Conservation (phyloP, 2,113 vertebrate species). For the Columba janthina region DNA sequence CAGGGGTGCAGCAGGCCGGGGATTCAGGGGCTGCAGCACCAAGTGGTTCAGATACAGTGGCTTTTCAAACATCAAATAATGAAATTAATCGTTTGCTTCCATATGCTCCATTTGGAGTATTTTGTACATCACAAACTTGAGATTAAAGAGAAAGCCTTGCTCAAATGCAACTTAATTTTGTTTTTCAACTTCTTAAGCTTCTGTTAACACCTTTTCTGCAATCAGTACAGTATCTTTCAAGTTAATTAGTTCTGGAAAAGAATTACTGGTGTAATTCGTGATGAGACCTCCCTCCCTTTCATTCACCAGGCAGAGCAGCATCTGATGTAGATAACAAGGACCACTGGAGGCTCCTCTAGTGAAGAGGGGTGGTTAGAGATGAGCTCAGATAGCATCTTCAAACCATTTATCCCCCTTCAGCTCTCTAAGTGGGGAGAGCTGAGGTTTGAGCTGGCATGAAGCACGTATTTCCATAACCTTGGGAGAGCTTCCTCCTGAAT, state of each 20-base stretch:
- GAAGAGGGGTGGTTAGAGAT: background rate
- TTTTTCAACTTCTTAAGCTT: conserved; percentile 55
- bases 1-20: too few relatives aligned
- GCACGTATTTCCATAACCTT: fast-evolving
- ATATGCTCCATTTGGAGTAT: background rate
- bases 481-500: background rate
- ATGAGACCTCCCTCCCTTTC: conserved; percentile 24
- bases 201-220: conserved; percentile 62
- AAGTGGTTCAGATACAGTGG: background rate
- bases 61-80: background rate
- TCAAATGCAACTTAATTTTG: conserved; percentile 37
- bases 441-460: background rate
- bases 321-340: conserved; percentile 67
- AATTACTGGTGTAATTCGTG: conserved; percentile 28
- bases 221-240: conserved; percentile 52
- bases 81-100: background rate
- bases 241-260: conserved; percentile 66
- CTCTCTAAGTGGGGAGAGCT: background rate
- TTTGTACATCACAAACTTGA: background rate
- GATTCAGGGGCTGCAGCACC: too few relatives aligned
- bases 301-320: conserved; percentile 10
- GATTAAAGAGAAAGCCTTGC: conserved; percentile 17
- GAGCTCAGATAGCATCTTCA: background rate
- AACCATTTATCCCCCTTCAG: conserved; percentile 1
- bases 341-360: conserved; percentile 42